Percentiles rank a stretch among this genome's conserved stretches.
Conservation (phyloP, 2,797 vertebrate species). For the Pterois miles region DNA sequence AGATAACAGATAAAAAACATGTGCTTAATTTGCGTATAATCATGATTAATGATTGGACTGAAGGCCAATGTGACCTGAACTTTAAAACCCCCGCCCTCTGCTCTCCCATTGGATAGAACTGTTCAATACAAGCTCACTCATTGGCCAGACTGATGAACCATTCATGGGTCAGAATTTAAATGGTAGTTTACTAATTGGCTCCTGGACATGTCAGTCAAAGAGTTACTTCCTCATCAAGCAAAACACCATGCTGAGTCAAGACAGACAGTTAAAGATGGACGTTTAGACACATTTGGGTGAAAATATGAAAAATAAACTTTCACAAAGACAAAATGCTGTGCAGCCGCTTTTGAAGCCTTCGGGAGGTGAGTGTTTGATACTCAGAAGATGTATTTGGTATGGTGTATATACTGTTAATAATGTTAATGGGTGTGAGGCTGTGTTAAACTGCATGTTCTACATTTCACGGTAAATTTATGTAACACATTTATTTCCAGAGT, state of each 20-base stretch:
- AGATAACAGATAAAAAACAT: accelerated
- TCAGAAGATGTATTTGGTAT: not conserved
- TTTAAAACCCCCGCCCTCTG: not conserved
- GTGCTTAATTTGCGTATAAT: too few relatives aligned
- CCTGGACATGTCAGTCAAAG: not conserved
- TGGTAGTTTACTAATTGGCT: not conserved
- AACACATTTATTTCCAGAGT: slow-evolving; percentile 16
- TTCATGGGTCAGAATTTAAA: not conserved
- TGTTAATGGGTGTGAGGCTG: not conserved
- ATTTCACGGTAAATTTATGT: not conserved
- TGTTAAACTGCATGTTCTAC: not conserved
- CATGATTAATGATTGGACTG: not conserved
- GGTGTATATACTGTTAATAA: not conserved
- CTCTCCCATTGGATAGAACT: not conserved
- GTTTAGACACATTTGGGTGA: not conserved
- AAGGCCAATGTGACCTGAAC: not conserved
- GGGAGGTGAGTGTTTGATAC: not conserved
- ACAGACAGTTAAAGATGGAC: not conserved
- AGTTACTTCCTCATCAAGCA: not conserved
- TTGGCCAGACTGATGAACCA: not conserved
- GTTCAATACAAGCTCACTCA: not conserved
- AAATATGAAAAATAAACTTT: not conserved
- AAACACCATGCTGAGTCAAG: not conserved
- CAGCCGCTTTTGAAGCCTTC: not conserved
- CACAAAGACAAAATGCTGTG: not conserved